A percentile compares a stretch with the other conserved stretches of the same genome.
These are phyloP conservation scores for Psittacula derbiana DNA, from an alignment of 2,797 vertebrate genomes.

Conservation along the genomic window DNA sequence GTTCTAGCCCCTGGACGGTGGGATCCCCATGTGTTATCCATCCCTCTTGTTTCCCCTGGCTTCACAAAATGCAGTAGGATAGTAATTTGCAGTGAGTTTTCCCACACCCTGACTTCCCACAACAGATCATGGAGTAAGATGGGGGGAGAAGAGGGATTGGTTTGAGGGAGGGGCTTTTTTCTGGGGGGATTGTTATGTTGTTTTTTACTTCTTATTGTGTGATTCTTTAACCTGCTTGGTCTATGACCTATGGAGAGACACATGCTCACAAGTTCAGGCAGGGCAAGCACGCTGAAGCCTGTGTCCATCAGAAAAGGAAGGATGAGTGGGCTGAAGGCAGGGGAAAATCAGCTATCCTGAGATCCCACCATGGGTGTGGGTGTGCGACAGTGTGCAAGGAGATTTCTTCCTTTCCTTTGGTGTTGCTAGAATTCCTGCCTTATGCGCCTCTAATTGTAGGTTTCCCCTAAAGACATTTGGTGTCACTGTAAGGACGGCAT, in stretches of 20 bases:
- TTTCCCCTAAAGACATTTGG: conserved; percentile 82
- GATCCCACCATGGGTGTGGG: background rate
- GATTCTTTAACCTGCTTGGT: background rate
- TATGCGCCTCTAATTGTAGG: conserved; percentile 68
- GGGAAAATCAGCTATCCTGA: background rate
- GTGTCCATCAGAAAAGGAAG: background rate
- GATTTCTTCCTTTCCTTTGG: background rate
- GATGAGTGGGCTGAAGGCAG: background rate
- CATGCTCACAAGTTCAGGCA: background rate
- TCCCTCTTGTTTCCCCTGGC: background rate
- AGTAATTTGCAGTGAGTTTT: background rate
- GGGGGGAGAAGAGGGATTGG: background rate
- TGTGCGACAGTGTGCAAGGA: background rate
- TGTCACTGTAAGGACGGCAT: conserved; percentile 79
- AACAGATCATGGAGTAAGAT: background rate
- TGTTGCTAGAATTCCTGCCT: conserved; percentile 5
- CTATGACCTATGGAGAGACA: background rate
- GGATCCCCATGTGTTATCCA: background rate
- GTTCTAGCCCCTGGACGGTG: background rate
- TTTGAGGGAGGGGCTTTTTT: background rate
- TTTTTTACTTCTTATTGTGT: background rate
- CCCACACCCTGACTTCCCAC: background rate
- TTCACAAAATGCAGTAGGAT: background rate
- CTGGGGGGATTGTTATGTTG: background rate
- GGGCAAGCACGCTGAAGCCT: background rate